A percentile compares a stretch with the other conserved stretches of the same genome.
These are phyloP conservation scores for Paramuricea clavata DNA, from an alignment of 92 coral and sea anemone genomes.

Conservation along the genomic window DNA sequence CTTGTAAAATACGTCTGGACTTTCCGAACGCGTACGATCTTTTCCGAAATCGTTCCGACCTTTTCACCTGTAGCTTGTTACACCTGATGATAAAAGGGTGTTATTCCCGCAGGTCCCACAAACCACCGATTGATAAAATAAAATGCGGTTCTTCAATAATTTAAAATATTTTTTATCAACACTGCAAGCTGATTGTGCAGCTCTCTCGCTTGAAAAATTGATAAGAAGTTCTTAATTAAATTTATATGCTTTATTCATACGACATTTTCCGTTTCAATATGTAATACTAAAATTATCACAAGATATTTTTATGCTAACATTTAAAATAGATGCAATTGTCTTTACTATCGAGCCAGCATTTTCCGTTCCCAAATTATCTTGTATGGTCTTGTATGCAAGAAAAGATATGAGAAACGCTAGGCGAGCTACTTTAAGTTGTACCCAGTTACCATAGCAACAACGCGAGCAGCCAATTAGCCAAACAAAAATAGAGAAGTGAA, in stretches of 20 bases:
- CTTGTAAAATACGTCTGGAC: conserved; percentile 12
- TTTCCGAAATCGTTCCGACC: conserved; percentile 2
- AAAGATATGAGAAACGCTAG: too few relatives aligned
- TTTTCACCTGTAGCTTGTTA: not conserved
- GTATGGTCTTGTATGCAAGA: too few relatives aligned
- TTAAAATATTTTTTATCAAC: not conserved
- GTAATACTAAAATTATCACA: too few relatives aligned
- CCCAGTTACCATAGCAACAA: conserved; percentile 21
- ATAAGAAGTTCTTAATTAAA: too few relatives aligned
- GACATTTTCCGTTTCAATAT: too few relatives aligned
- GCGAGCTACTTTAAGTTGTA: conserved; percentile 30
- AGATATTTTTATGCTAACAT: too few relatives aligned
- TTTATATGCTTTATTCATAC: too few relatives aligned
- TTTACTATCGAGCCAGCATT: too few relatives aligned
- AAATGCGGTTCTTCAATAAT: not conserved
- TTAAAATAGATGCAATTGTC: too few relatives aligned
- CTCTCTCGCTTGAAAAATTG: not conserved
- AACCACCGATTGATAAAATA: not conserved
- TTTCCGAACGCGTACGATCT: not conserved
- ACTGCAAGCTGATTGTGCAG: not conserved
- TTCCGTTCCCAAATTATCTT: too few relatives aligned
- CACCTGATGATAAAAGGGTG: conserved; percentile 6
- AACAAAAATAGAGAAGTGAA: not conserved
- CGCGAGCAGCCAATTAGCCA: not conserved
- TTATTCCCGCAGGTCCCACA: not conserved